Base-by-base conservation (phyloP, 2,797 vertebrate genomes). In the Lithobates sylvaticus region DNA sequence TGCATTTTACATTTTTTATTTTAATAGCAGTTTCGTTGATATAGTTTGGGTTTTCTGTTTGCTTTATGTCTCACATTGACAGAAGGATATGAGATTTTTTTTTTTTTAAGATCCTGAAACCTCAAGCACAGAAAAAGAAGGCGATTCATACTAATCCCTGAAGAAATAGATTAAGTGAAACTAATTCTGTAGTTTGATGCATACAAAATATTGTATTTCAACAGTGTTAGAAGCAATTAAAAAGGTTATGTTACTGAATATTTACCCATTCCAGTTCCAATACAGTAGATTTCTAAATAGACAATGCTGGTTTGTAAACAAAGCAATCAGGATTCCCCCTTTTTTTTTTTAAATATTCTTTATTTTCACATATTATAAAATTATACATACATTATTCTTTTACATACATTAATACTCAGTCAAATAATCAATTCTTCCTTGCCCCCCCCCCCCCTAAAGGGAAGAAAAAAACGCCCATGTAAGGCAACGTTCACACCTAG, bases 1-100 rank as follows among this genome's bases (percentile, higher is more conserved):
- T 84, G 29, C 64, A 80, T 84, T 80, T 84, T 34, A 61, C 39
- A 82, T 64, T 54, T 76, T 36, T 79, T 54, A n/a, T 72, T 82
- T 75, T 42, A 82, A 61, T 84, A 69, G 68, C 79, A 15, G 69
- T 65, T 78, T 67, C 29, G 42, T 18, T 16, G 36, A 79, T 79
- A 54, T 26, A 83, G 36, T 72, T 50, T 27, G 68, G 15, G 10
- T 34, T 70, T 61, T 26, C 65, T 76, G 70, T 67, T 67, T 36
- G 61, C 23, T 39, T 68, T 73, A 54, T 83, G 44, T 12, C 32
- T 79, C 23, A 83, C 61, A 83, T 47, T 77, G n/a, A 58, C 36
- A 78, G 54, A 67, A 78, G 65, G 42, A 75, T 36, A 42, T 42
- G 15, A 81, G 70, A 42, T 80, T 29, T 29, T 75, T 70, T 39